Evolutionary conservation across 2,113 vertebrate genomes (phyloP), one percentile per base, ranked within the genome.

Genomic region (Hucho hucho): DNA sequence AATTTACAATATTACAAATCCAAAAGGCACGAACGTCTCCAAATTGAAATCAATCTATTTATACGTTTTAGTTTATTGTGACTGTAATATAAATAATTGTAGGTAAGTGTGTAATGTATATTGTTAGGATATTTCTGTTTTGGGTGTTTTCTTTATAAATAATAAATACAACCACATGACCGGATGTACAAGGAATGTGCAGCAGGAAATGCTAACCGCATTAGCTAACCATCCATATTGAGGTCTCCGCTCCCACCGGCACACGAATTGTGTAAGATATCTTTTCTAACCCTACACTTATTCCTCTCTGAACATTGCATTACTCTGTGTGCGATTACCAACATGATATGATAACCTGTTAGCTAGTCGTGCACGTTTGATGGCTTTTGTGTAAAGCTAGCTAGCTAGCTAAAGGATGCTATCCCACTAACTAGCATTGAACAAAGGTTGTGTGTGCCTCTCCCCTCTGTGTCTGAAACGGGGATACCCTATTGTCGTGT

Each of bases 181-280:
- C 63, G 89, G 88, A 90, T 84, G 80, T 70, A 1, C 47, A 74
- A 26, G n/a, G 80, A 84, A 82, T 83, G 86, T 85, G 79, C 83
- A 61, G 69, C 81, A 13, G 87, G 89, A 90, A 88, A 85, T 81
- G 61, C 49, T 53, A 18, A 53, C 49, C 49, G 49, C 49, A 53
- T 53, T 53, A 53, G 49, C 49, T 22, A 61, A 22, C 58, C 58
- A 61, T 61, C 58, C 58, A 61, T 53, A 61, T 61, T n/a, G 6
- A 22, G 58, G 58, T 4, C 6, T 61, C 16, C 49, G 5, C 49
- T 18, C 49, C 14, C 49, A 22, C 18, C 58, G 20, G 58, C 58
- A 24, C 58, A 22, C 58, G 58, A 11, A 61, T 61, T 61, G 58
- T 61, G 58, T 61, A 61, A 61, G 58, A 24, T 22, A 61, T n/a